Conservation (phyloP, 1,140 invertebrate species). For the Brachionus calyciflorus region DNA sequence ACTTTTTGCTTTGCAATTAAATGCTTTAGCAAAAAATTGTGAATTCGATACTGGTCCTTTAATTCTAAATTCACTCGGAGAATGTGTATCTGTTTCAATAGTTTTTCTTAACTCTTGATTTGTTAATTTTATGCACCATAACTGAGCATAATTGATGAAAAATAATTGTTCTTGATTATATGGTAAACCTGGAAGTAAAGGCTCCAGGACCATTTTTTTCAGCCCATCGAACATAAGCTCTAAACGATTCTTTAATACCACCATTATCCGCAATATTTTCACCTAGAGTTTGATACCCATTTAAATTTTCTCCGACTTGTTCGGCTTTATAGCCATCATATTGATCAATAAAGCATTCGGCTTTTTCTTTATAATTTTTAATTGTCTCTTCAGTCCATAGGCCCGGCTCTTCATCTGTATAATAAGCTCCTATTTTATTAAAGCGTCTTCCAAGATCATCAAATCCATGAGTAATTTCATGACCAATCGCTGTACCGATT, state of each 20-base stretch:
- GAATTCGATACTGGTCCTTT: slow-evolving; percentile 79
- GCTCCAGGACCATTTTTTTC: slow-evolving; percentile 60
- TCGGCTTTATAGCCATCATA: neutral
- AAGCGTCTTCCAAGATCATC: slow-evolving; percentile 45
- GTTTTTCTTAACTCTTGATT: slow-evolving; percentile 60
- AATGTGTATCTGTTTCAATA: slow-evolving; percentile 62
- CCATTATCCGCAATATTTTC: slow-evolving; percentile 65
- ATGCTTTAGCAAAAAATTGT: slow-evolving; percentile 76
- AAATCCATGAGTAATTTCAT: slow-evolving; percentile 65
- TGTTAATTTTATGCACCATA: slow-evolving; percentile 64
- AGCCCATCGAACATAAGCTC: slow-evolving; percentile 66
- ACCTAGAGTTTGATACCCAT: slow-evolving; percentile 61
- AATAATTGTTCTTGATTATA: slow-evolving; percentile 69
- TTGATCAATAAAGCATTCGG: slow-evolving; percentile 25
- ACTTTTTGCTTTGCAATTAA: slow-evolving; percentile 71
- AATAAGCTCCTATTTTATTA: slow-evolving; percentile 42
- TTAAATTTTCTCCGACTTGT: slow-evolving; percentile 54
- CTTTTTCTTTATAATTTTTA: neutral
- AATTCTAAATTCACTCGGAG: slow-evolving; percentile 67
- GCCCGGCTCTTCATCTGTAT: slow-evolving; percentile 14
- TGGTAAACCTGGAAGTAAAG: slow-evolving; percentile 67
- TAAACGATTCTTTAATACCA: slow-evolving; percentile 60
- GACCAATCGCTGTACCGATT: slow-evolving; percentile 67
- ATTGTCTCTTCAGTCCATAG: slow-evolving; percentile 38
- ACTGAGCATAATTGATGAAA: slow-evolving; percentile 71